These are phyloP conservation scores for Parauchenoglanis punctatus DNA, from an alignment of 2,797 vertebrate species.

Conservation along the genomic window DNA sequence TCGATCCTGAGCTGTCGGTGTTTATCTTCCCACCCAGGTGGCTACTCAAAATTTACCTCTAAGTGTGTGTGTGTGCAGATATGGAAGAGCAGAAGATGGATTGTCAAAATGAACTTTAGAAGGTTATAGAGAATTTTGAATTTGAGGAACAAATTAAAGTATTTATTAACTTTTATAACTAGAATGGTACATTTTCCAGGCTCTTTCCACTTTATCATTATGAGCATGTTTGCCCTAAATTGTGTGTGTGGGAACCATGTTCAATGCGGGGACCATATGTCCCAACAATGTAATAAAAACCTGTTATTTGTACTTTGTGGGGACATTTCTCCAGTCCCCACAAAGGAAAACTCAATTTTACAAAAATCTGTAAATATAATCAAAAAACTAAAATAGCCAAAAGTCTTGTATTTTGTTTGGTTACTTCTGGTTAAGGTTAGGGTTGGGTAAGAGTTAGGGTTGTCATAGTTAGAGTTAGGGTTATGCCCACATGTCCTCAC, in stretches of 20 bases:
- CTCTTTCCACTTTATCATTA: background rate
- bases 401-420: too few relatives aligned
- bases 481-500: too few relatives aligned
- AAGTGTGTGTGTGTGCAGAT: background rate
- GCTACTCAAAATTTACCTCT: background rate
- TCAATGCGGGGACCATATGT: too few relatives aligned
- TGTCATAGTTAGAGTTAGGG: too few relatives aligned
- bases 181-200: background rate
- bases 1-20: background rate
- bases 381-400: too few relatives aligned
- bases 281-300: too few relatives aligned
- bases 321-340: too few relatives aligned
- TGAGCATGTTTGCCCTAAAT: background rate
- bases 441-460: too few relatives aligned
- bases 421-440: too few relatives aligned
- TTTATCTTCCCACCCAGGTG: background rate
- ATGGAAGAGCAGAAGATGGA: background rate
- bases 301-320: too few relatives aligned
- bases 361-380: too few relatives aligned
- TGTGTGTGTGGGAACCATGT: background rate
- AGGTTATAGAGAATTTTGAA: background rate
- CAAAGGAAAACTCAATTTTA: too few relatives aligned
- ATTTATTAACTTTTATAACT: background rate
- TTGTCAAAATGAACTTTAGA: background rate
- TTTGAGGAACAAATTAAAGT: background rate